Conservation (phyloP, 2,797 vertebrate species). For the Coregonus sp. region DNA sequence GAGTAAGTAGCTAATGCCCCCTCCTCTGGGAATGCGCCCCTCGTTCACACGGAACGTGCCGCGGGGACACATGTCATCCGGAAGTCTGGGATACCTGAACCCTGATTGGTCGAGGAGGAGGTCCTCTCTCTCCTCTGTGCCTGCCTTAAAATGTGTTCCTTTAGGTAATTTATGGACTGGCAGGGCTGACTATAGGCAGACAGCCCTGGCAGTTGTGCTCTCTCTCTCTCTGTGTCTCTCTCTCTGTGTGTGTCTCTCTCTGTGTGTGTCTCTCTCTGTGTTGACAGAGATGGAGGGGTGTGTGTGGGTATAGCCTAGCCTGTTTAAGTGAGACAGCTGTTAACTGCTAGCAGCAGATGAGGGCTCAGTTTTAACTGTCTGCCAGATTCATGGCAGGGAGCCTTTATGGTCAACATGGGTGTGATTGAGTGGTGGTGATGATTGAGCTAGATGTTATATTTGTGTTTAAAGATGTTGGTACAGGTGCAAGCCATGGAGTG, state of each 20-base stretch:
- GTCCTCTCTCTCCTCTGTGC: constrained; percentile 7
- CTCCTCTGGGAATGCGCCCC: neutral
- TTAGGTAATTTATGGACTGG: constrained; percentile 32
- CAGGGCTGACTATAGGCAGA: constrained; percentile 12
- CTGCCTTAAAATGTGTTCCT: constrained; percentile 21
- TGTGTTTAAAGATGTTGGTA: neutral
- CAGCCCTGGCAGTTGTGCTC: constrained; percentile 24
- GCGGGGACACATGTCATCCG: constrained; percentile 4
- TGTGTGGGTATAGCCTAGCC: constrained; percentile 19
- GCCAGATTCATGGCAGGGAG: constrained; percentile 22
- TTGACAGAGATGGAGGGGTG: constrained; percentile 35
- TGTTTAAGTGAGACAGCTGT: constrained; percentile 32
- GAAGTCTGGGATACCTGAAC: constrained; percentile 16
- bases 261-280: constrained; percentile 7
- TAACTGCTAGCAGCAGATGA: constrained; percentile 32
- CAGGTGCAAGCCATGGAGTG: neutral
- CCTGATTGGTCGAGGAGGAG: constrained; percentile 29
- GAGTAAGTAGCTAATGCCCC: constrained; percentile 79
- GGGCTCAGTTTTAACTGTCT: constrained; percentile 24
- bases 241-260: no score
- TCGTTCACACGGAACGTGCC: constrained; percentile 16
- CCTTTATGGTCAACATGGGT: constrained; percentile 17
- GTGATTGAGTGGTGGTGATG: constrained; percentile 15
- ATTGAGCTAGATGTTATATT: constrained; percentile 21
- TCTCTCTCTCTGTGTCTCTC: constrained; percentile 31